Evolutionary conservation across 1,140 invertebrate species (phyloP).

Genomic region (Drosophila nikananu): DNA sequence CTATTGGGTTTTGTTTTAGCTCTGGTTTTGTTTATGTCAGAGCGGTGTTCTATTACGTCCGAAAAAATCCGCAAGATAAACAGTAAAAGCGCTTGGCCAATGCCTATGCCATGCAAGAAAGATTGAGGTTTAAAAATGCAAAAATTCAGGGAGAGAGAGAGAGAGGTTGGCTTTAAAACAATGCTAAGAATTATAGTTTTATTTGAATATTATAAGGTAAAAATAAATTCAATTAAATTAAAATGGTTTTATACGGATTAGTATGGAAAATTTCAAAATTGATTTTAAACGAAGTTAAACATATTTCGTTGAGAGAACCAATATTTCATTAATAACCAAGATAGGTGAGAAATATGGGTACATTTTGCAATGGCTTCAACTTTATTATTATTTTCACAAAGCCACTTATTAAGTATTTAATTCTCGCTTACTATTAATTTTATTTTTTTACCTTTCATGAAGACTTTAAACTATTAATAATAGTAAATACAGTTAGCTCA

Average conservation of each 20-base stretch:
- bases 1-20: conserved; percentile 35
- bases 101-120: conserved; percentile 24
- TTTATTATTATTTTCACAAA: neutral
- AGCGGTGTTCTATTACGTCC: conserved; percentile 47
- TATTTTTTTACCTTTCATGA: neutral
- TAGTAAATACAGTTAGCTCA: neutral
- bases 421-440: neutral
- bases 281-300: no score
- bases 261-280: neutral
- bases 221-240: no score
- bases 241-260: neutral
- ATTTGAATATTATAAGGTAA: neutral
- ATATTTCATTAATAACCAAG: no score
- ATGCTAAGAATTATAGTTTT: neutral
- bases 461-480: neutral
- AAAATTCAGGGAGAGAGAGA: conserved; percentile 2
- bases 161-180: neutral
- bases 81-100: conserved; percentile 14
- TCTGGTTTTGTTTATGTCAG: conserved; percentile 53
- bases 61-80: conserved; percentile 44
- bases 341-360: neutral
- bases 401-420: neutral
- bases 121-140: neutral
- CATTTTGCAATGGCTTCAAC: neutral
- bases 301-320: no score